Evolutionary conservation across 2,113 vertebrate genomes (phyloP), one percentile per base, ranked within the genome.

Genomic region (Parus major): DNA sequence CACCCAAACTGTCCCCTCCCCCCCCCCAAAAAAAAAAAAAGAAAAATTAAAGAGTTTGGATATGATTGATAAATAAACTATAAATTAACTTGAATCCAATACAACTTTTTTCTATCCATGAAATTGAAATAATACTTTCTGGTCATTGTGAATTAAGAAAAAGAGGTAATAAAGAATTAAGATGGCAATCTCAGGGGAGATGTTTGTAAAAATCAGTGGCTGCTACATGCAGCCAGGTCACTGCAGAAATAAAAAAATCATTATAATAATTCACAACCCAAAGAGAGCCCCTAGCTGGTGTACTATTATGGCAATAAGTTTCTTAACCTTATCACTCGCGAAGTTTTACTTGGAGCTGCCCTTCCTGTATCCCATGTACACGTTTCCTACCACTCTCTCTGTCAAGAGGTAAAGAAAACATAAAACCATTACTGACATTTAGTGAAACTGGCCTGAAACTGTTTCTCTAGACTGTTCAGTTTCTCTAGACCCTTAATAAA

Each of bases 1-100:
- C 36, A 39, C 39, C 39, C 39, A 39, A 39, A 39, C 39, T 39
- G 39, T 39, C 39, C 39, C 9, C 39, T 4, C 39, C 39, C 39
- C 39, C 39, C 39, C 39, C 39, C 39, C 42, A 13, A 42, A 42
- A 42, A 42, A 42, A 57, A 35, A 56, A 46, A 39, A 31, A 55
- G 36, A 36, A 52, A 61, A 35, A 3, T 2, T 5, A 24, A 55
- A 41, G 0, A 12, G 0, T 42, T 53, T 53, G 11, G 18, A 33
- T 39, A 80, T 7, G 29, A 59, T 29, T 53, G 27, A 71, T 47
- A 52, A 57, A 21, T 25, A 80, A 59, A 57, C 6, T 39, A 39
- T 39, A 39, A 39, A 39, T 39, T 39, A 39, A 39, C 39, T 53
- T 52, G 49, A 61, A 52, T 39, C 7, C 17, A 71, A 19, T 9